Percentiles rank a stretch among this genome's conserved stretches.
These are phyloP conservation scores for Mongoloraphidia duomilia DNA, from an alignment of 2,888 invertebrate genomes.

Conservation along the genomic window DNA sequence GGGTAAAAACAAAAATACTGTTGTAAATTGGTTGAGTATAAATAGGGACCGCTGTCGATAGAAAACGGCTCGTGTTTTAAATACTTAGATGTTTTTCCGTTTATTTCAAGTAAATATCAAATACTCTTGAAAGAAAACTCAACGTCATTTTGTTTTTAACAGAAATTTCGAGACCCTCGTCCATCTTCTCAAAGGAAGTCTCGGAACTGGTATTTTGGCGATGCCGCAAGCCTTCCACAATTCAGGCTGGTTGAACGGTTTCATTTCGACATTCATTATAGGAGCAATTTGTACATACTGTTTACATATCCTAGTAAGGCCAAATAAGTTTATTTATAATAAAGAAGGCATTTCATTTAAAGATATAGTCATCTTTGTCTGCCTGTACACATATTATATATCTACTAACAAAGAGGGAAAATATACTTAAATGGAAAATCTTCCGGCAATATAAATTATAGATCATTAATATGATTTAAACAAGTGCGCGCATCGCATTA, in stretches of 20 bases:
- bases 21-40: no score
- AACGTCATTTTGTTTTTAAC: slow-evolving; percentile 19
- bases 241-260: slow-evolving; percentile 67
- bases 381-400: no score
- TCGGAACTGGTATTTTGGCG: slow-evolving; percentile 88
- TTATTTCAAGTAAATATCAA: background rate
- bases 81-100: background rate
- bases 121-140: no score
- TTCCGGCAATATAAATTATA: no score
- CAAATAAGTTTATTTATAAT: no score
- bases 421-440: no score
- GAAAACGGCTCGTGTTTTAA: background rate
- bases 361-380: no score
- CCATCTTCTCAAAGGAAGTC: slow-evolving; percentile 76
- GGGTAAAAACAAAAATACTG: no score
- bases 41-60: no score
- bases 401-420: no score
- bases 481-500: background rate
- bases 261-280: slow-evolving; percentile 60
- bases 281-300: slow-evolving; percentile 75
- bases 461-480: background rate
- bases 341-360: no score
- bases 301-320: slow-evolving; percentile 64
- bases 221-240: slow-evolving; percentile 87
- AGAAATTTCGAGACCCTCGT: slow-evolving; percentile 72